Conservation (phyloP, 23 tunicate species). For the Ascidia mentula region DNA sequence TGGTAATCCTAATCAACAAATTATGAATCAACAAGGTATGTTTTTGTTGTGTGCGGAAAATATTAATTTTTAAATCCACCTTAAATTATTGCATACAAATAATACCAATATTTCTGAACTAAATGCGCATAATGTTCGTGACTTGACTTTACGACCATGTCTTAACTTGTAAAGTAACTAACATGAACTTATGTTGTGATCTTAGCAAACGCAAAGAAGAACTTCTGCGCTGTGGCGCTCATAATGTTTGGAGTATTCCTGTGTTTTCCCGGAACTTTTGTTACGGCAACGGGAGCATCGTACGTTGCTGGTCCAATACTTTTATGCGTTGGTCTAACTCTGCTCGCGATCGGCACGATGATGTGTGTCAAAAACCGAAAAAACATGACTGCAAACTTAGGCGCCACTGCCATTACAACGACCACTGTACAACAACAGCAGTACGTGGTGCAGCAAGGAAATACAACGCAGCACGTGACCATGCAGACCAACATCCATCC, state of each 20-base stretch:
- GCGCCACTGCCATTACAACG: not conserved
- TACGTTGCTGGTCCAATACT: not conserved
- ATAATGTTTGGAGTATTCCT: not conserved
- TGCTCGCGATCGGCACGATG: not conserved
- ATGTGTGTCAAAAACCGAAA: not conserved
- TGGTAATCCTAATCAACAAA: not conserved
- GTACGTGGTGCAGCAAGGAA: not conserved
- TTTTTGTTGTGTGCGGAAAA: no score
- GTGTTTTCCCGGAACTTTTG: not conserved
- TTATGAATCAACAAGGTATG: no score
- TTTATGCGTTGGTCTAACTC: not conserved
- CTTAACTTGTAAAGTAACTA: no score
- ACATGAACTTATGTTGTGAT: no score
- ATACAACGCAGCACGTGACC: not conserved
- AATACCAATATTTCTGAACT: no score
- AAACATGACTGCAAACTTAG: not conserved
- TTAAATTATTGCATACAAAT: no score
- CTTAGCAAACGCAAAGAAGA: no score
- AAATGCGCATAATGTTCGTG: no score
- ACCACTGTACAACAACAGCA: not conserved
- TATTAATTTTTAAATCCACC: no score
- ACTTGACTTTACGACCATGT: no score
- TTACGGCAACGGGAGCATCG: not conserved
- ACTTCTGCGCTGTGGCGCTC: not conserved
- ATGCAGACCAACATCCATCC: slow-evolving; percentile 3